A percentile compares a stretch with the other conserved stretches of the same genome.
Evolutionary conservation across 2,888 invertebrate species (phyloP).

Genomic region (Sminthurinus aureus): DNA sequence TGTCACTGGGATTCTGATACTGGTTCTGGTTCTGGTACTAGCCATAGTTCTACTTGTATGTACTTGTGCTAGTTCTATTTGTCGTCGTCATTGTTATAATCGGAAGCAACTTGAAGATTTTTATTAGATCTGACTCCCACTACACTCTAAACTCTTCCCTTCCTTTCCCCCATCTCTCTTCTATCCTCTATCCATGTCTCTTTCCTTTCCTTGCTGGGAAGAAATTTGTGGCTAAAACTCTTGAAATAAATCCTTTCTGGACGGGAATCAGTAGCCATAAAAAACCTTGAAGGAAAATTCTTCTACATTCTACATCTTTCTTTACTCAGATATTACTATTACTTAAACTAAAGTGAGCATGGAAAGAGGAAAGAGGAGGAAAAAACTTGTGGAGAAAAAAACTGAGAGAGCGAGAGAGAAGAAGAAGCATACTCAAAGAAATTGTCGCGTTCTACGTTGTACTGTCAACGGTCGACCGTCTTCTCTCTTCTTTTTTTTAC

Average conservation of each 20-base stretch:
- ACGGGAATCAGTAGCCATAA: constrained; percentile 34
- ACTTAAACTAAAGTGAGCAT: not conserved
- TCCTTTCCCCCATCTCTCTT: too few relatives aligned
- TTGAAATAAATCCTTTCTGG: constrained; percentile 37
- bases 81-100: not conserved
- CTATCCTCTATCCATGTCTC: too few relatives aligned
- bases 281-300: constrained; percentile 27
- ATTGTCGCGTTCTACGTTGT: not conserved
- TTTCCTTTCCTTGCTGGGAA: too few relatives aligned
- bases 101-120: constrained; percentile 30
- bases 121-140: constrained; percentile 37
- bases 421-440: not conserved
- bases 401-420: not conserved
- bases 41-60: too few relatives aligned
- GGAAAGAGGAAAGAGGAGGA: not conserved
- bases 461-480: not conserved
- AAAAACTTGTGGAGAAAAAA: too few relatives aligned
- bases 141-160: constrained; percentile 25
- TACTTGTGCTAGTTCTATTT: too few relatives aligned
- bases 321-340: not conserved
- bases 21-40: not conserved
- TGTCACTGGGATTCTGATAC: not conserved
- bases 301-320: not conserved
- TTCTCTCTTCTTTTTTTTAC: not conserved
- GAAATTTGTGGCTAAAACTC: constrained; percentile 28